Conservation (phyloP, 2,797 vertebrate species). For the Vultur gryphus region DNA sequence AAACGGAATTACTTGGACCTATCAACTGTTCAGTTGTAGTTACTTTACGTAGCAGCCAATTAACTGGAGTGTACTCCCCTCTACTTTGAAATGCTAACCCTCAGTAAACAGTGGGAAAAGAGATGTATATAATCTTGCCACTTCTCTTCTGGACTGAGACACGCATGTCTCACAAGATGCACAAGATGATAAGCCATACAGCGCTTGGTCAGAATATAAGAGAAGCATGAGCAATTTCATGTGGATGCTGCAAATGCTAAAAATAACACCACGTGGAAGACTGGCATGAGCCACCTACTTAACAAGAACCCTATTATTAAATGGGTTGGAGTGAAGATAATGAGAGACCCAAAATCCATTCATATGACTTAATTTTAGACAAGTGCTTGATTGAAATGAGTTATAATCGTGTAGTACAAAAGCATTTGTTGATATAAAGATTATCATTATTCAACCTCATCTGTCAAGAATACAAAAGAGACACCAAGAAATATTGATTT, state of each 20-base stretch:
- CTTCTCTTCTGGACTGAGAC: background rate
- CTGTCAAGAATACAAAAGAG: background rate
- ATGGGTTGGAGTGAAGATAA: background rate
- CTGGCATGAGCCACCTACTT: background rate
- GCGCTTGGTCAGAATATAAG: background rate
- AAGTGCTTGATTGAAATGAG: conserved; percentile 13
- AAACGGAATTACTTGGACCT: background rate
- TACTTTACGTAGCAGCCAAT: background rate
- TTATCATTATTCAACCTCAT: background rate
- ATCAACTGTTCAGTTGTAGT: background rate
- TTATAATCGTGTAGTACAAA: background rate
- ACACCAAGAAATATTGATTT: background rate
- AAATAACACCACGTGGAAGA: background rate
- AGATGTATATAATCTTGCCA: background rate
- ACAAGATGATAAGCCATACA: background rate
- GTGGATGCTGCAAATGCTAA: background rate
- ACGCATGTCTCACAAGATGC: background rate
- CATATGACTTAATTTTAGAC: conserved; percentile 13
- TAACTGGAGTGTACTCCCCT: background rate
- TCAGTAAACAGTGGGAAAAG: background rate
- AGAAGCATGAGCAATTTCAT: background rate
- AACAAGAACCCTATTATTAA: background rate
- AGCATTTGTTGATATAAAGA: background rate
- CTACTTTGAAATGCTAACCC: background rate
- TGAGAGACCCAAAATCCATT: background rate